Evolutionary conservation across 2,888 invertebrate genomes (phyloP).

Genomic region (Anorthoa munda): DNA sequence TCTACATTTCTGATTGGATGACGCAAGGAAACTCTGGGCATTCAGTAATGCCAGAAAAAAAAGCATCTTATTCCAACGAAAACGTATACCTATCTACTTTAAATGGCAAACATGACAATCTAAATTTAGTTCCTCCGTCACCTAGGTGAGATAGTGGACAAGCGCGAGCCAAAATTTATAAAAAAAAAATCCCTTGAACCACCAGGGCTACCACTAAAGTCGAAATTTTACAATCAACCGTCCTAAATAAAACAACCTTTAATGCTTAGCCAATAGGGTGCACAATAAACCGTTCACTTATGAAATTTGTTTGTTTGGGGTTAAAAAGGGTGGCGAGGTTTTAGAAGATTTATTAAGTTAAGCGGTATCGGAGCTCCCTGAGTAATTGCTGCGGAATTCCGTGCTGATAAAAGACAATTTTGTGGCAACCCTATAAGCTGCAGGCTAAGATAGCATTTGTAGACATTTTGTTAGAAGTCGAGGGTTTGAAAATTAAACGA

Average conservation of each 20-base stretch:
- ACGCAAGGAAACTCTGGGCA: no score
- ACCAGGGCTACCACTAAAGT: constrained; percentile 31
- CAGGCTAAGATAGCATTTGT: constrained; percentile 28
- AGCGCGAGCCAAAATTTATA: no score
- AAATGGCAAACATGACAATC: constrained; percentile 20
- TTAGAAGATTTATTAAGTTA: constrained; percentile 68
- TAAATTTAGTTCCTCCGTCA: constrained; percentile 7
- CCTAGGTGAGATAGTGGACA: not conserved
- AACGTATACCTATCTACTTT: not conserved
- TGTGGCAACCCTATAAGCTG: constrained; percentile 42
- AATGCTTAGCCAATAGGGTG: constrained; percentile 31
- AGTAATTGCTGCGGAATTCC: constrained; percentile 65
- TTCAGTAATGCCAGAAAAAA: not conserved
- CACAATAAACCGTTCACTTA: constrained; percentile 42
- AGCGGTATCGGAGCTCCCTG: constrained; percentile 58
- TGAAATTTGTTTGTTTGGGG: constrained; percentile 45
- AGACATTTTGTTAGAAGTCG: constrained; percentile 14
- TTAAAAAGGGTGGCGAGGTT: constrained; percentile 57
- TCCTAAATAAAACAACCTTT: constrained; percentile 28
- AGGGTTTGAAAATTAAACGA: constrained; percentile 6
- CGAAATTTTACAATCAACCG: constrained; percentile 36
- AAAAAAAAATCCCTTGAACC: constrained; percentile 5
- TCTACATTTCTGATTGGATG: no score
- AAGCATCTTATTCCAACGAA: not conserved
- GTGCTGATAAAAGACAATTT: constrained; percentile 57